Evolutionary conservation across 2,888 invertebrate genomes (phyloP).

Genomic region (Cryptus viduatorius): DNA sequence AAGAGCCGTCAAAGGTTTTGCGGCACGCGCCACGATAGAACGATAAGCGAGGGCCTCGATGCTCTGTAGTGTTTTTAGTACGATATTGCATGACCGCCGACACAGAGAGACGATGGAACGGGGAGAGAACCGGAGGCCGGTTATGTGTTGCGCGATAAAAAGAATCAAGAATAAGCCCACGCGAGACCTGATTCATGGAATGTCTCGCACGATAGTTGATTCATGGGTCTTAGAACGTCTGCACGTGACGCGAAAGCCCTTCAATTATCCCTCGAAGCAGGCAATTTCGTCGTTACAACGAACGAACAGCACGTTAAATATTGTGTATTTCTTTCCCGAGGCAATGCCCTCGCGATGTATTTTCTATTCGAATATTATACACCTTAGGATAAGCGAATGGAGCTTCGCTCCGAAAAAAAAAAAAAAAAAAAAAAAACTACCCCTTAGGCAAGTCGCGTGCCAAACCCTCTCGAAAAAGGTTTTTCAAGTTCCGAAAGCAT

Average conservation of each 20-base stretch:
- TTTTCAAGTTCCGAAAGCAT: constrained; percentile 11
- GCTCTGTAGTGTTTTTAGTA: constrained; percentile 39
- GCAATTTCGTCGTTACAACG: constrained; percentile 35
- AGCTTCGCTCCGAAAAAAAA: constrained; percentile 20
- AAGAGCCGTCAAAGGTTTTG: constrained; percentile 30
- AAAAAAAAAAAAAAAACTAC: background rate
- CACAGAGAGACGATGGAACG: constrained; percentile 15
- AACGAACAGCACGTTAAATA: background rate
- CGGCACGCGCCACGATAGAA: constrained; percentile 63
- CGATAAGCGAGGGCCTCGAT: constrained; percentile 54
- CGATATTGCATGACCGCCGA: constrained; percentile 63
- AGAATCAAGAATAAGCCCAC: constrained; percentile 60
- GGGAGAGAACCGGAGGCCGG: background rate
- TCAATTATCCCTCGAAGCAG: constrained; percentile 50
- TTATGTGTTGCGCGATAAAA: constrained; percentile 46
- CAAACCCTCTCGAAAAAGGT: constrained; percentile 1
- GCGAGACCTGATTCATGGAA: constrained; percentile 66
- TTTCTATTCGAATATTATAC: constrained; percentile 15
- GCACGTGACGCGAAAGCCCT: constrained; percentile 9
- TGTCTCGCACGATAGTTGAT: constrained; percentile 65
- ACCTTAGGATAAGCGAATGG: background rate
- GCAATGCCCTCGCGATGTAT: background rate
- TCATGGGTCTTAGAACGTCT: constrained; percentile 60
- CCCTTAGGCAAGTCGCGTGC: constrained; percentile 17
- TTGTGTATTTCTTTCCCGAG: constrained; percentile 22